These are phyloP conservation scores for Alexandromys fortis DNA, from an alignment of 2,113 vertebrate species.

Conservation along the genomic window DNA sequence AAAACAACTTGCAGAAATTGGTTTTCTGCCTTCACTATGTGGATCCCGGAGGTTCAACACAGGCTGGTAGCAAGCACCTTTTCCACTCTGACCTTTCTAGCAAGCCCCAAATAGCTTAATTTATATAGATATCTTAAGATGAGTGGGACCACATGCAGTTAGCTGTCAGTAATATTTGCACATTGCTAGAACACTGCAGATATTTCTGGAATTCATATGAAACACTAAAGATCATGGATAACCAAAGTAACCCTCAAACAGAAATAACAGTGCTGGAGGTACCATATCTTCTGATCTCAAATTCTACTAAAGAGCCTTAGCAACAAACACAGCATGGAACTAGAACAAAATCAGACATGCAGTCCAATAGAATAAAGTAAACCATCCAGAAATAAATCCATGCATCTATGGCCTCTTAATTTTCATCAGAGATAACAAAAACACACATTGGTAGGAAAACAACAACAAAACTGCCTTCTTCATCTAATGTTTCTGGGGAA, in stretches of 20 bases:
- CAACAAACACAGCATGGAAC: neutral
- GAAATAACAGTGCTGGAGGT: too few species aligned
- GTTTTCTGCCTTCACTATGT: neutral
- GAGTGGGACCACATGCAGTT: neutral
- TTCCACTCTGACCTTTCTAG: neutral
- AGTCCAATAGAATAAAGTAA: neutral
- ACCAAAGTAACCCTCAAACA: too few species aligned
- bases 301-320: neutral
- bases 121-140: neutral
- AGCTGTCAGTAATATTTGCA: neutral
- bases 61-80: neutral
- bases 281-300: neutral
- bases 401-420: too few species aligned
- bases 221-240: neutral
- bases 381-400: neutral
- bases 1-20: neutral
- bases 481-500: neutral
- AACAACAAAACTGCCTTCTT: neutral
- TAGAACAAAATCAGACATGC: neutral
- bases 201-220: neutral
- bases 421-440: neutral
- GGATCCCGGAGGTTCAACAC: neutral
- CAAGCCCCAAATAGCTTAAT: neutral
- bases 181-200: neutral
- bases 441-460: neutral